Evolutionary conservation across 2,888 invertebrate genomes (phyloP).

Genomic region (Trichopria drosophilae): DNA sequence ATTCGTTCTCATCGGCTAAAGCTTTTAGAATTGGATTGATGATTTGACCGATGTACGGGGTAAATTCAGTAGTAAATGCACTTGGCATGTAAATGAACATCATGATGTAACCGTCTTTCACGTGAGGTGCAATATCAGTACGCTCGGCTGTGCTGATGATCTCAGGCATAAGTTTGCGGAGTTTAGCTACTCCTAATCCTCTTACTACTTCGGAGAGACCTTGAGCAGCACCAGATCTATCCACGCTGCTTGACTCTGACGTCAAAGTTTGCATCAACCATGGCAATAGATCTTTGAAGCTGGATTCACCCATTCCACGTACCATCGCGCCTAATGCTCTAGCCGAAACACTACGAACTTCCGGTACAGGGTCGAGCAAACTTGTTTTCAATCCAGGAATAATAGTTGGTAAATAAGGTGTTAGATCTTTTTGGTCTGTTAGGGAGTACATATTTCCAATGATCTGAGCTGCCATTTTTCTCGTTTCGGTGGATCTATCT

Average conservation of each 20-base stretch:
- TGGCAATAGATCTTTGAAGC: constrained; percentile 93
- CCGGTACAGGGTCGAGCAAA: constrained; percentile 95
- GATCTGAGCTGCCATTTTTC: constrained; percentile 99
- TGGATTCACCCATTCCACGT: constrained; percentile 93
- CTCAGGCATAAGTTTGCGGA: constrained; percentile 96
- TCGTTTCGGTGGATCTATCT: constrained; percentile 95
- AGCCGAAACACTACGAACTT: constrained; percentile 92
- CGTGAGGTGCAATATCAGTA: constrained; percentile 91
- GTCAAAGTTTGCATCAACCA: constrained; percentile 99
- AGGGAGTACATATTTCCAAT: constrained; percentile 99
- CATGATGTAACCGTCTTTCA: constrained; percentile 99
- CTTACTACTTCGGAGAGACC: constrained; percentile 97
- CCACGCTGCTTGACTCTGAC: constrained; percentile 92
- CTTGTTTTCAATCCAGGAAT: constrained; percentile 96
- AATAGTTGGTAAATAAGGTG: constrained; percentile 93
- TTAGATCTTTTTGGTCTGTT: constrained; percentile 97
- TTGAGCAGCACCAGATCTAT: constrained; percentile 93
- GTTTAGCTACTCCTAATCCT: constrained; percentile 90
- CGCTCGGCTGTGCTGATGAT: constrained; percentile 93
- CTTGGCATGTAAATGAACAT: constrained; percentile 99
- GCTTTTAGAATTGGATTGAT: constrained; percentile 97
- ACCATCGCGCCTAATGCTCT: constrained; percentile 97
- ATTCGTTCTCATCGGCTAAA: constrained; percentile 97
- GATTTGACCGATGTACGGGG: constrained; percentile 93
- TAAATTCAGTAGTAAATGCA: constrained; percentile 93